phyloP scores from a whole-genome alignment of 2,113 vertebrate species.

The Mobula birostris region DNA sequence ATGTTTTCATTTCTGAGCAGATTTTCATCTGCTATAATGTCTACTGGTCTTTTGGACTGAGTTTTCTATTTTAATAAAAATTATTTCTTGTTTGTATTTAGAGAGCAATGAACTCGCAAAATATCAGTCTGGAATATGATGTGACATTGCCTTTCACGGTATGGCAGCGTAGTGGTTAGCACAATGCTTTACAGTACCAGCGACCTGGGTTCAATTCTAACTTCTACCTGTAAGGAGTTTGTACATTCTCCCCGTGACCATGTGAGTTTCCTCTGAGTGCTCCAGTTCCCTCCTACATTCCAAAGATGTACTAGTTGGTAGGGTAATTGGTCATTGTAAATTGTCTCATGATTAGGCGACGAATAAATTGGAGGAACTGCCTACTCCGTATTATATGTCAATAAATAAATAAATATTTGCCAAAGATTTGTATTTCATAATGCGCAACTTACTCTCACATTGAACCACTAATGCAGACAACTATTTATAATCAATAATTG shows the following conservation, averaged over 20 bases:
- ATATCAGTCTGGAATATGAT: neutral
- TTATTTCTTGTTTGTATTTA: neutral
- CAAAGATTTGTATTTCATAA: neutral
- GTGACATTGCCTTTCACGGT: neutral
- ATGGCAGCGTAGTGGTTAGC: no score
- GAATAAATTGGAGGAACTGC: no score
- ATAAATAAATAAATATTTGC: neutral
- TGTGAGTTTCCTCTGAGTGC: no score
- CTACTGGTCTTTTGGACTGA: neutral
- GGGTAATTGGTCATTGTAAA: no score
- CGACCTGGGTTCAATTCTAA: no score
- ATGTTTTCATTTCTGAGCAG: neutral
- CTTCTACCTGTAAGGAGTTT: no score
- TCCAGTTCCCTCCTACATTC: no score
- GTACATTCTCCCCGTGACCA: no score
- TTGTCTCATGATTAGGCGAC: no score
- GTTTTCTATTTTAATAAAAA: neutral
- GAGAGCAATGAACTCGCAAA: neutral
- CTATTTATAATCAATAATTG: neutral
- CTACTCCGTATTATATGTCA: no score
- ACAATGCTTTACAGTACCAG: no score
- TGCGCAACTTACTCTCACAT: neutral
- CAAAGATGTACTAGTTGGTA: no score
- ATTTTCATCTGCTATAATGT: neutral
- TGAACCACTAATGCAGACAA: neutral